phyloP scores from a whole-genome alignment of 2,113 vertebrate genomes.

The Lates calcarifer region DNA sequence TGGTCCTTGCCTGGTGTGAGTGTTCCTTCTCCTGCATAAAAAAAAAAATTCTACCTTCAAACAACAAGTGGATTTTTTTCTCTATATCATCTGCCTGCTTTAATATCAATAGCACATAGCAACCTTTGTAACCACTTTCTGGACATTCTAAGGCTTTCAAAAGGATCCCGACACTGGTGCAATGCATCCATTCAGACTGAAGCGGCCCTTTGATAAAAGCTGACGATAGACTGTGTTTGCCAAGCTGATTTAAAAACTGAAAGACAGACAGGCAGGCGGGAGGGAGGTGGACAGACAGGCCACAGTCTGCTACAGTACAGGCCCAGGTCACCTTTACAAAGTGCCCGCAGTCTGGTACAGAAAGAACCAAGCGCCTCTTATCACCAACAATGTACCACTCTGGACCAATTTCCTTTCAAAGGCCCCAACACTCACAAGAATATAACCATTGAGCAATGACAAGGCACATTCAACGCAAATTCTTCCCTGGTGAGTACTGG shows the following conservation, averaged over 20 bases:
- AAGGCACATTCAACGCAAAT: slow-evolving; percentile 74
- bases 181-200: slow-evolving; percentile 62
- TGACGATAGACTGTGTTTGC: slow-evolving; percentile 76
- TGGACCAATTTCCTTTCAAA: slow-evolving; percentile 77
- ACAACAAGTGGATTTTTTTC: slow-evolving; percentile 3
- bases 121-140: slow-evolving; percentile 48
- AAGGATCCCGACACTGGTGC: slow-evolving; percentile 51
- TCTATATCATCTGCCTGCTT: slow-evolving; percentile 36
- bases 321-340: slow-evolving; percentile 78
- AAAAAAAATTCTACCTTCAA: slow-evolving; percentile 37
- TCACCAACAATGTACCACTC: slow-evolving; percentile 77
- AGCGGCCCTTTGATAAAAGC: slow-evolving; percentile 72
- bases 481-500: slow-evolving; percentile 68
- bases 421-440: slow-evolving; percentile 65
- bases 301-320: slow-evolving; percentile 54
- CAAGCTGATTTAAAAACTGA: slow-evolving; percentile 65
- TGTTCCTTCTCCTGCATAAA: slow-evolving; percentile 84
- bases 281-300: slow-evolving; percentile 38
- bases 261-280: slow-evolving; percentile 53
- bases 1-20: slow-evolving; percentile 86
- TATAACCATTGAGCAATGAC: slow-evolving; percentile 75
- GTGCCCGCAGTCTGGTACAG: slow-evolving; percentile 54
- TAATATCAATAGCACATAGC: slow-evolving; percentile 60
- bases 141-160: slow-evolving; percentile 53
- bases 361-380: slow-evolving; percentile 77